These are phyloP conservation scores for Sphaerophoria rueppellii DNA, from an alignment of 2,888 invertebrate genomes.

Conservation along the genomic window DNA sequence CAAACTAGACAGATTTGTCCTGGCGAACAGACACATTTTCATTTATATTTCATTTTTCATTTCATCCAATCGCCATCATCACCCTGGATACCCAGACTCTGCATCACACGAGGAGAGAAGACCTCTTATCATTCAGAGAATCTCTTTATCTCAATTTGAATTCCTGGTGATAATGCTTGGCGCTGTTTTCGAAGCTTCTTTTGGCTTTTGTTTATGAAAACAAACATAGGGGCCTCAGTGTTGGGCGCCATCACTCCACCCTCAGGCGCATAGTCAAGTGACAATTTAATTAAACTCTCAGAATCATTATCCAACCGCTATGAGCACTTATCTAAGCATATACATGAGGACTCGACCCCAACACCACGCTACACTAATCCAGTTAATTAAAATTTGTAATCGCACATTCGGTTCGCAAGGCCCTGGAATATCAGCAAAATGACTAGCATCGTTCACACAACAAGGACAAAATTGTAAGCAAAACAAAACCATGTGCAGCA, in stretches of 20 bases:
- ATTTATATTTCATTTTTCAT: slow-evolving; percentile 73
- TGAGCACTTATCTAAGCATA: slow-evolving; percentile 45
- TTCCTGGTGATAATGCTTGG: slow-evolving; percentile 29
- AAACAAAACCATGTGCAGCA: slow-evolving; percentile 45
- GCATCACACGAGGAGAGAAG: slow-evolving; percentile 47
- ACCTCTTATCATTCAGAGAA: slow-evolving; percentile 36
- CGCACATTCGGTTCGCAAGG: slow-evolving; percentile 59
- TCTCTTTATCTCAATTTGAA: neutral
- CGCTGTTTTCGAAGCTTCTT: slow-evolving; percentile 61
- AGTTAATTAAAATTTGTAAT: slow-evolving; percentile 72
- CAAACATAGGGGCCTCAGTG: slow-evolving; percentile 1
- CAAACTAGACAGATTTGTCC: slow-evolving; percentile 71
- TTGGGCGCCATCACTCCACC: slow-evolving; percentile 14
- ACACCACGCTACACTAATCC: slow-evolving; percentile 63
- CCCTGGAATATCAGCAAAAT: slow-evolving; percentile 22
- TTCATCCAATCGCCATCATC: slow-evolving; percentile 25
- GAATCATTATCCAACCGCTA: slow-evolving; percentile 63
- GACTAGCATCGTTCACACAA: neutral
- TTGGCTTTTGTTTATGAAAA: slow-evolving; percentile 40
- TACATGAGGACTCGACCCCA: slow-evolving; percentile 45
- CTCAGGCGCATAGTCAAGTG: neutral
- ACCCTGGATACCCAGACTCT: slow-evolving; percentile 12
- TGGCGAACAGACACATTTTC: slow-evolving; percentile 68
- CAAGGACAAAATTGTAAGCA: slow-evolving; percentile 19
- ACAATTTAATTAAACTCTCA: slow-evolving; percentile 65